Base-by-base conservation (phyloP, 2,797 vertebrate genomes). In the Sebastes cheni region DNA sequence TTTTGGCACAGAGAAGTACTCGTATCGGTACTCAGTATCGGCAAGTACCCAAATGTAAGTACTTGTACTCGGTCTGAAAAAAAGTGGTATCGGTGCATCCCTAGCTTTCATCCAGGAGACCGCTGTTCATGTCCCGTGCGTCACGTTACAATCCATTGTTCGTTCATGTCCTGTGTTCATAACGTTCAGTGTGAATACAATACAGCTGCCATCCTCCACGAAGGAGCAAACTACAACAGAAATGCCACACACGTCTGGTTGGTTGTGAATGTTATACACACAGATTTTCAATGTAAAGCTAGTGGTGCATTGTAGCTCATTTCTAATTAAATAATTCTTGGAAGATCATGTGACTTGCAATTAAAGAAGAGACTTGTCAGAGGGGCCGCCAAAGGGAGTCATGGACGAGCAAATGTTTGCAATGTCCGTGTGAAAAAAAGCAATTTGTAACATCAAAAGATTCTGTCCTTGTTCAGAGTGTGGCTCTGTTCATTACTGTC, bases 401-500 rank as follows among this genome's bases (percentile, higher is more conserved):
- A 67, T 32, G 2, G 13, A 42, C 6, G 4, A 58, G 34, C 22
- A 74, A 73, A 76, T 82, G 58, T 81, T 75, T 71, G 22, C 42
- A 8, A 46, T 8, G 20, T 77, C 36, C 23, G 3, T 27, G 12
- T 69, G 30, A 2, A 52, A 72, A 72, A 71, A 71, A 79, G 78
- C 52, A 67, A 60, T 82, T 77, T 79, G 27, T 66, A 39, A 87
- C 81, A 86, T 91, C 82, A 91, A 82, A 90, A 75, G 75, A 39
- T 66, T 69, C 23, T 39, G 76, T 79, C 58, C 82, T 81, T 74
- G 77, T 65, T 67, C 64, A 8, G 39, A 27, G 2, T 3, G 11
- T 2, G 1, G 25, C 36, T 42, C 22, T 55, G 39, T 75, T 77
- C 80, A 34, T 54, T 46, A 32, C 23, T 52, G 69, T 70, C 2